phyloP scores from a whole-genome alignment of 2,888 invertebrate genomes.

The Tenthredo distinguenda region DNA sequence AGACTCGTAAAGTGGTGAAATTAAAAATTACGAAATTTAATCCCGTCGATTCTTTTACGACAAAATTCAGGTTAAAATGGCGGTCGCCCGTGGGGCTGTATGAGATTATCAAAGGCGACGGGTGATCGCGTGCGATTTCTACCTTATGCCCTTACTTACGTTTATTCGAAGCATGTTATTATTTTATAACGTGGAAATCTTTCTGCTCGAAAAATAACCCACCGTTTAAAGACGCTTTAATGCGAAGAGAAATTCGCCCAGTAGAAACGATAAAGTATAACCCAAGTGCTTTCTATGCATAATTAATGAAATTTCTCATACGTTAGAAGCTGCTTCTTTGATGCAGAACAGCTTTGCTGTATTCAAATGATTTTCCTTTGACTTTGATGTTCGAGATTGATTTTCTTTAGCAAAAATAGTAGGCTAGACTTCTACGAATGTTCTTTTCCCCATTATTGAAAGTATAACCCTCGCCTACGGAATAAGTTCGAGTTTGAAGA shows the following conservation, averaged over 20 bases:
- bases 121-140: slow-evolving; percentile 50
- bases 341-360: background rate
- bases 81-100: slow-evolving; percentile 47
- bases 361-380: background rate
- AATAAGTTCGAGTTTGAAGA: background rate
- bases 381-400: background rate
- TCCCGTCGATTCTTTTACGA: slow-evolving; percentile 45
- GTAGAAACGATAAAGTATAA: background rate
- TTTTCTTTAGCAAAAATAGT: background rate
- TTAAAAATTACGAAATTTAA: slow-evolving; percentile 48
- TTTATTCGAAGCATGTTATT: background rate
- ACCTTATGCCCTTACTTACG: background rate
- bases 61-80: slow-evolving; percentile 54
- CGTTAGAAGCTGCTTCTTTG: background rate
- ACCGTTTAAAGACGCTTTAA: background rate
- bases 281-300: background rate
- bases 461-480: too few species aligned
- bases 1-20: background rate
- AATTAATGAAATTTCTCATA: background rate
- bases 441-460: background rate
- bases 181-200: background rate
- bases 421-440: background rate
- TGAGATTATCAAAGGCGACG: slow-evolving; percentile 46
- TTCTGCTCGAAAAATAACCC: background rate
- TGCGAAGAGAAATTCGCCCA: background rate